phyloP scores from a whole-genome alignment of 2,797 vertebrate species.

The Selene dorsalis region DNA sequence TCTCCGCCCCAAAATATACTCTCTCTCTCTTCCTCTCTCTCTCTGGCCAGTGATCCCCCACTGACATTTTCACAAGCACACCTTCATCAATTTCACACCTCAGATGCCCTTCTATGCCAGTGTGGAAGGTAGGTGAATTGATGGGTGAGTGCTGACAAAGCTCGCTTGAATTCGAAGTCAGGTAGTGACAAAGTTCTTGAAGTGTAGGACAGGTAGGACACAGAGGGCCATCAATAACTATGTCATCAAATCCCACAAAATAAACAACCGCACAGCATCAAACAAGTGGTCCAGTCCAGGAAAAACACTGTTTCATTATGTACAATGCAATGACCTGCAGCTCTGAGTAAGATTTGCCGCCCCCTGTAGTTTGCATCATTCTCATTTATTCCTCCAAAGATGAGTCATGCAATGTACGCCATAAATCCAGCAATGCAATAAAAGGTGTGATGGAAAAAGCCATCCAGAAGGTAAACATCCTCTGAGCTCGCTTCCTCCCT shows the following conservation, averaged over 20 bases:
- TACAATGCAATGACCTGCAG: background rate
- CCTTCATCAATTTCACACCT: constrained; percentile 80
- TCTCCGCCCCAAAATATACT: constrained; percentile 52
- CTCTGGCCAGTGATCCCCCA: constrained; percentile 66
- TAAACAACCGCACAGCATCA: constrained; percentile 6
- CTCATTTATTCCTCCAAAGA: constrained; percentile 47
- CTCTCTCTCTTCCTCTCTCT: constrained; percentile 20
- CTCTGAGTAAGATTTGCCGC: constrained; percentile 85
- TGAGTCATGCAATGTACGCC: constrained; percentile 56
- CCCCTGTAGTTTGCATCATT: constrained; percentile 83
- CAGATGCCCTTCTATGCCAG: constrained; percentile 74
- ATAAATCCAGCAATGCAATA: constrained; percentile 63
- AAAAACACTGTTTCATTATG: constrained; percentile 9
- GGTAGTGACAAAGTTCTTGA: constrained; percentile 56
- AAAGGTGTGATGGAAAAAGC: constrained; percentile 60
- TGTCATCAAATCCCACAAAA: constrained; percentile 23
- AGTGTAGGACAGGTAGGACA: constrained; percentile 48
- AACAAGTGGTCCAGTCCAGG: constrained; percentile 8
- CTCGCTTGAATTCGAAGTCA: constrained; percentile 56
- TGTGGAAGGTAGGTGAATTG: constrained; percentile 65
- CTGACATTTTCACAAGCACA: constrained; percentile 78
- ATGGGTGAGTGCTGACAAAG: constrained; percentile 74
- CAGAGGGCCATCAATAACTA: constrained; percentile 35
- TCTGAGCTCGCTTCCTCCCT: constrained; percentile 55
- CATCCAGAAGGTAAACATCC: constrained; percentile 71